phyloP scores from a whole-genome alignment of 2,797 vertebrate genomes.

The Eutrigla gurnardus region DNA sequence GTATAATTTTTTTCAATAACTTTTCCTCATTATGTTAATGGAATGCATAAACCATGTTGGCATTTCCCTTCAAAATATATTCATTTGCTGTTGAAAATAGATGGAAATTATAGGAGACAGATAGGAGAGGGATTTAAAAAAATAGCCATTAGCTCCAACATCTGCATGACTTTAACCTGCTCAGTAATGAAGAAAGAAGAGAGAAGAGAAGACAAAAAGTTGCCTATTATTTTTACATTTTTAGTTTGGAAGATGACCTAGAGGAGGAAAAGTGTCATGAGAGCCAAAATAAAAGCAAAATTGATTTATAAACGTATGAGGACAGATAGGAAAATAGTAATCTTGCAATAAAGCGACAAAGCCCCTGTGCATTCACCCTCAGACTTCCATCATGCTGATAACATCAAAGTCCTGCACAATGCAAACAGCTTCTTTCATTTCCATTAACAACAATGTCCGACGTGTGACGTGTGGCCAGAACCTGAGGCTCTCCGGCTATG shows the following conservation, averaged over 20 bases:
- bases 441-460: conserved; percentile 46
- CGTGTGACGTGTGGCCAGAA: conserved; percentile 20
- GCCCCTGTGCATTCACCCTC: not conserved
- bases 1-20: not conserved
- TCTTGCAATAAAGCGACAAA: not conserved
- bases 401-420: conserved; percentile 24
- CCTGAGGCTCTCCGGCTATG: conserved; percentile 39
- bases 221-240: not conserved
- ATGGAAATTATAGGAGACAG: not conserved
- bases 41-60: not conserved
- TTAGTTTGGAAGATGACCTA: not conserved
- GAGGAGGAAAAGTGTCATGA: not conserved
- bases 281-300: not conserved
- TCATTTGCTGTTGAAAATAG: not conserved
- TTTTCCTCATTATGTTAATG: not conserved
- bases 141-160: not conserved
- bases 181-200: not conserved
- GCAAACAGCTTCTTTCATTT: conserved; percentile 50
- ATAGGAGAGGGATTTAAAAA: not conserved
- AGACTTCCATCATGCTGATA: conserved; percentile 35
- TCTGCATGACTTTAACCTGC: not conserved
- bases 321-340: not conserved
- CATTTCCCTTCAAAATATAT: not conserved
- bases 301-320: not conserved
- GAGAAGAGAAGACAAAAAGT: not conserved